Evolutionary conservation across 2,797 vertebrate genomes (phyloP), one percentile per base, ranked within the genome.

Genomic region (Anguilla marmorata): DNA sequence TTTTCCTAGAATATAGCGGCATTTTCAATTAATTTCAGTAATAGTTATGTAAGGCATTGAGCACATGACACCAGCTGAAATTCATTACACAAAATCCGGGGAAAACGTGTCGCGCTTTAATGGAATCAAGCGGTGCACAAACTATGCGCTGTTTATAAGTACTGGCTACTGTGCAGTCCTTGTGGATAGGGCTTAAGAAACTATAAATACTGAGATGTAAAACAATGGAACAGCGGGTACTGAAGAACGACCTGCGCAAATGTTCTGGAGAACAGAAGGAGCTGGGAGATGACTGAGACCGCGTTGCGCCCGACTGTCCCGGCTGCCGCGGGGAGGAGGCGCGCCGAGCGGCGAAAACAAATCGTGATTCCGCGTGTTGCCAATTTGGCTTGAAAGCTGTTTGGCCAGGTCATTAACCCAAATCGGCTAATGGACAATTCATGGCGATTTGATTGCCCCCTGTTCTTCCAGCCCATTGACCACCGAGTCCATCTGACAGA

Each of bases 381-480:
- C 91, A 92, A 91, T 94, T 91, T 89, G 66, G 86, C 83, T 86
- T n/a, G 76, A 86, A 87, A 76, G 50, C 45, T 90, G 89, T 88
- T 91, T 84, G 88, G 86, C 84, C 89, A 89, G 88, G 69, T 91
- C 89, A 89, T 92, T 91, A 92, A 92, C 88, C 87, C 82, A 89
- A 90, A 88, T 89, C 85, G 88, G 82, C 88, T 90, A 91, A 91
- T 91, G 89, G 91, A 89, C 88, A 83, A 88, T 89, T 90, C 89
- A 89, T 89, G 88, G 87, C 85, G 37, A 83, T 92, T 92, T 92
- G 90, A 91, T 90, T 90, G 90, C 87, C 85, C 80, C 79, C 88
- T 66, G 84, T 89, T 91, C 88, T 88, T 91, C 88, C 87, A 89
- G 88, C 56, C 90, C 91, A 91, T 90, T 92, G 91, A 90, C 87